Percentiles rank a stretch among this genome's conserved stretches.
phyloP scores from a whole-genome alignment of 2,797 vertebrate species.

The Chloroceryle amazona region DNA sequence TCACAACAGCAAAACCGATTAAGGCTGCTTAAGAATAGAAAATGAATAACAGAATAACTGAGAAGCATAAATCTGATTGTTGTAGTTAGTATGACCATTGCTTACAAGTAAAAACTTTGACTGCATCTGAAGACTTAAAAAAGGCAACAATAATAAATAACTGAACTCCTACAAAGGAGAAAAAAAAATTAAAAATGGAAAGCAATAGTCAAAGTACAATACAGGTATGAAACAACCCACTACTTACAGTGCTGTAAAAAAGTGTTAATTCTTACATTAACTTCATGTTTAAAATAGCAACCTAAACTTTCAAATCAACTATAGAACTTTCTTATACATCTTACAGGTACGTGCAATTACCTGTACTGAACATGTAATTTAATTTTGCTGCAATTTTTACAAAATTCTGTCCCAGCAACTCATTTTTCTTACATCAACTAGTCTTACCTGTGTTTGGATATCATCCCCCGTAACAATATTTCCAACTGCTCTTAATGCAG shows the following conservation, averaged over 20 bases:
- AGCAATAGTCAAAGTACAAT: neutral
- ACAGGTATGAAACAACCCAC: neutral
- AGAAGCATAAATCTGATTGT: neutral
- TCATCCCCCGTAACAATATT: slow-evolving; percentile 98
- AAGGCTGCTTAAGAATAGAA: neutral
- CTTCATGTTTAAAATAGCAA: neutral
- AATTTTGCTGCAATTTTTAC: neutral
- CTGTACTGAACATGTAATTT: neutral
- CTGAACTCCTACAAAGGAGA: fast-evolving
- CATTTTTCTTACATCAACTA: neutral
- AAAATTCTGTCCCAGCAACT: neutral
- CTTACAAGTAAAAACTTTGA: neutral
- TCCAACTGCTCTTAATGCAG: slow-evolving; percentile 94
- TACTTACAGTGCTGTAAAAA: neutral
- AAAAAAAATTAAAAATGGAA: neutral
- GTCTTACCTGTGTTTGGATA: slow-evolving; percentile 93
- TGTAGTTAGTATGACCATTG: neutral
- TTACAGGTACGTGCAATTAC: fast-evolving
- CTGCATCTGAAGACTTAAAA: neutral
- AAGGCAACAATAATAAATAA: neutral
- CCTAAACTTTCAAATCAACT: neutral
- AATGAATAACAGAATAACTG: neutral
- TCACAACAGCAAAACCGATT: neutral
- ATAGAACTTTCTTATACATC: neutral
- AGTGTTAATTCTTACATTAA: neutral